These are phyloP conservation scores for Chrysaora quinquecirrha DNA, from an alignment of 30 jellyfish, hydroid and myxozoan species.

Conservation along the genomic window DNA sequence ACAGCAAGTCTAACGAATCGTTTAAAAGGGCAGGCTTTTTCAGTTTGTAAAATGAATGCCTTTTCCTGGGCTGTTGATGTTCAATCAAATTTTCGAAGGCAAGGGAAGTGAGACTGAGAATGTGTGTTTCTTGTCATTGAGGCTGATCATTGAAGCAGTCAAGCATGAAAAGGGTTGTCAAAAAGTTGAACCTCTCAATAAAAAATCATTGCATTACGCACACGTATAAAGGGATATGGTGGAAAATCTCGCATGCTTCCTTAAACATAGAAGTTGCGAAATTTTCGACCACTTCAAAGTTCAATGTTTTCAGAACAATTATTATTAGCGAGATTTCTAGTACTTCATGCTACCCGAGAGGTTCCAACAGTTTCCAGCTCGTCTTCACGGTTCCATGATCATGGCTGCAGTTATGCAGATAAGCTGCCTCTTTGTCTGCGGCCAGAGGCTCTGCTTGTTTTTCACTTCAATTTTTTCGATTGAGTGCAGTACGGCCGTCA, in stretches of 20 bases:
- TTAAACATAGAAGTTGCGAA: neutral
- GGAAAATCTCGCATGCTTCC: neutral
- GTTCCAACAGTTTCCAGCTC: too few relatives aligned
- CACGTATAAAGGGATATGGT: neutral
- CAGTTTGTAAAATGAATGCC: too few relatives aligned
- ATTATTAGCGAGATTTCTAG: too few relatives aligned
- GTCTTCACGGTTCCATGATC: constrained; percentile 5
- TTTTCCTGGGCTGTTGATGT: neutral
- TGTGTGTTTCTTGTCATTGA: neutral
- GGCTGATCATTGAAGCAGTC: neutral
- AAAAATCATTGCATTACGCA: neutral
- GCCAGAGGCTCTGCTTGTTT: neutral
- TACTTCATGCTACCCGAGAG: neutral
- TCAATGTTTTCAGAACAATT: neutral
- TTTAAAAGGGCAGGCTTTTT: too few relatives aligned
- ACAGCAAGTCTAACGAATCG: too few relatives aligned
- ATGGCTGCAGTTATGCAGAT: neutral
- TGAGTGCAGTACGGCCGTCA: too few relatives aligned
- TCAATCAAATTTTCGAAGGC: too few relatives aligned
- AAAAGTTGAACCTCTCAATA: neutral
- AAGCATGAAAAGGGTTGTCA: neutral
- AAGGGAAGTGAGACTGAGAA: too few relatives aligned
- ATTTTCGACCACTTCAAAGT: neutral
- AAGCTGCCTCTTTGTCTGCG: constrained; percentile 2
- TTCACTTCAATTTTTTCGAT: too few relatives aligned